Base-by-base conservation (phyloP, 1,140 invertebrate species). In the Gonioctena quinquepunctata region DNA sequence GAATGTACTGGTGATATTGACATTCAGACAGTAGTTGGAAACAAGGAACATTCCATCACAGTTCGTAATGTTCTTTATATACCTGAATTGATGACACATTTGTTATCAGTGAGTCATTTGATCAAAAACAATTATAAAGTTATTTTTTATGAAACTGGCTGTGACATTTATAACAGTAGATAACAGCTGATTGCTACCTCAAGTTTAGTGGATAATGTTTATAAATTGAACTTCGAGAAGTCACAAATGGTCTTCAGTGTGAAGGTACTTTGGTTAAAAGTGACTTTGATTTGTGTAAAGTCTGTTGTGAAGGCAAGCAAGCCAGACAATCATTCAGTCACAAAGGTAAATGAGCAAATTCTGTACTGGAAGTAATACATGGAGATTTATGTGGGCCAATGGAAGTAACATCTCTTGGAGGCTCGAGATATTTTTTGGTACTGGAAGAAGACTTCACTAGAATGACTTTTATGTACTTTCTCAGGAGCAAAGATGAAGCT, bases 221-320 rank as follows among this genome's bases (percentile, higher is more conserved):
- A n/a, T n/a, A n/a, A n/a, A n/a, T n/a, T n/a, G n/a, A n/a, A n/a
- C n/a, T n/a, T n/a, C n/a, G n/a, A n/a, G n/a, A n/a, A n/a, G n/a
- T n/a, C n/a, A n/a, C n/a, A n/a, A n/a, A 75, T 75, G 71, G 27
- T 74, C 21, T 2, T 21, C 18, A 72, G 76, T 49, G 71, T 68
- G 21, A 73, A 70, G 22, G 66, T 50, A 50, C 49, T 50, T 50
- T 50, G 49, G 49, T 50, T 50, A n/a, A n/a, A 50, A 50, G 4
- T 50, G 49, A 50, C 49, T 50, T 50, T 50, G 49, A 50, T n/a
- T 16, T 21, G 19, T 80, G 79, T 61, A 61, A 63, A 52, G 63
- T 74, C 3, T 82, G 80, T 65, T 77, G 70, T 54, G 71, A 82
- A 67, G 81, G 74, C n/a, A 82, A 81, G 64, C 74, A 77, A 50